phyloP scores from a whole-genome alignment of 2,888 invertebrate species.

The Phytoseiulus persimilis region DNA sequence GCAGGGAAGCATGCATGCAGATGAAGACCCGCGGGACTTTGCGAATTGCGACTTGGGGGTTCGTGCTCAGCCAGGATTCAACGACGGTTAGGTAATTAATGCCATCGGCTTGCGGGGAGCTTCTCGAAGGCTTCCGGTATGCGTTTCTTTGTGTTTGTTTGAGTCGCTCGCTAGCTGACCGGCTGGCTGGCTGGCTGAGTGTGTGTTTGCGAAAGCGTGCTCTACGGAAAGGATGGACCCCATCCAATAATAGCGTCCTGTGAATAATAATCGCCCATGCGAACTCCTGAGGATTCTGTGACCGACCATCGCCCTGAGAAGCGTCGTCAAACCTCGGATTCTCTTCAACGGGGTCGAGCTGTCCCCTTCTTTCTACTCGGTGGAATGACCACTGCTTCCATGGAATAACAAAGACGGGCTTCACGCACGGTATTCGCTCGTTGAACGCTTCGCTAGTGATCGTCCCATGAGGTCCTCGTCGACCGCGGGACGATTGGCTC shows the following conservation, averaged over 20 bases:
- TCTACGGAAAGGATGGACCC: neutral
- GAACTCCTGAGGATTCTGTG: too few relatives aligned
- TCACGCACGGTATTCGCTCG: neutral
- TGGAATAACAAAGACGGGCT: neutral
- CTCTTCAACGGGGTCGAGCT: too few relatives aligned
- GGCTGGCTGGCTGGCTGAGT: neutral
- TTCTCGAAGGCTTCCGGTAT: neutral
- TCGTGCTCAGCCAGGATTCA: neutral
- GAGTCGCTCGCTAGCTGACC: neutral
- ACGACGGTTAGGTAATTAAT: neutral
- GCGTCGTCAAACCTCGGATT: too few relatives aligned
- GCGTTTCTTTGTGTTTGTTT: neutral
- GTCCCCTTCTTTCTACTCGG: too few relatives aligned
- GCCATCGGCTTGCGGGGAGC: neutral
- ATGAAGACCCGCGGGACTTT: neutral
- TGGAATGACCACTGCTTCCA: neutral
- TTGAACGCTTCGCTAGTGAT: neutral
- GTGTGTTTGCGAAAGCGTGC: neutral
- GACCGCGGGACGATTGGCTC: too few relatives aligned
- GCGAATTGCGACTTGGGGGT: neutral
- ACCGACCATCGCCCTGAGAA: too few relatives aligned
- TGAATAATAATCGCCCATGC: neutral
- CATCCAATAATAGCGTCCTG: neutral
- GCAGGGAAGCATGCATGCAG: neutral
- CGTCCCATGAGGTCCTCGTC: too few relatives aligned